Base-by-base conservation (phyloP, 2,113 vertebrate genomes). In the Pipa parva region DNA sequence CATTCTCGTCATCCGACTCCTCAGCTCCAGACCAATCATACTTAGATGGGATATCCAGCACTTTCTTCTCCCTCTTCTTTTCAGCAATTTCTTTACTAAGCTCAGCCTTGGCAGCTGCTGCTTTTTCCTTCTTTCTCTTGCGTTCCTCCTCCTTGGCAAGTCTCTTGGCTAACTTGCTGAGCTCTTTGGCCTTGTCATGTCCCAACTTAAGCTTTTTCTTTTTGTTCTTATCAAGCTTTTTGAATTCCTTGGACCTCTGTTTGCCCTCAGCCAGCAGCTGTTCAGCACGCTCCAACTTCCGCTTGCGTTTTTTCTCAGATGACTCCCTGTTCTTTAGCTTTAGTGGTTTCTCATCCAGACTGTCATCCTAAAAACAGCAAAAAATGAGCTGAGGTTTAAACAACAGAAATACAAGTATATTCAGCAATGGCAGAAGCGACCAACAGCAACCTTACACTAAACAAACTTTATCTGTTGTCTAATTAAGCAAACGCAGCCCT, bases 11-110 rank as follows among this genome's bases (percentile, higher is more conserved):
- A 20, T 98, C 97, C 0, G 97, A 99, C 54, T 99, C 97, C 21
- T 99, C 97, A 0, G 97, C 97, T 27, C 95, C 97, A 0, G 97
- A 99, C 97, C 97, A 99, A 75, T 99, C 97, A 0, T 99, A 98
- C 73, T 98, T 98, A 1, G 97, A 98, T 10, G 97, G 97, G 72
- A 99, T 98, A 78, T 99, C 96, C 22, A 99, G 83, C 52, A 97
- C 89, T 72, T 98, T 98, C 80, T 90, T 95, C 82, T 98, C 96
- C 76, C 92, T 89, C 74, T 93, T 94, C 39, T 93, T 96, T 77
- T 99, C 95, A 20, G 88, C 76, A 15, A 78, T 87, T 12, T 97
- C 96, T 67, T 94, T 93, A 58, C 85, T 71, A 45, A 92, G 85
- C 48, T 98, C 95, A 0, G 86, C 91, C 79, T 95, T 98, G 7